Evolutionary conservation across 2,797 vertebrate genomes (phyloP).

Genomic region (Pterois miles): DNA sequence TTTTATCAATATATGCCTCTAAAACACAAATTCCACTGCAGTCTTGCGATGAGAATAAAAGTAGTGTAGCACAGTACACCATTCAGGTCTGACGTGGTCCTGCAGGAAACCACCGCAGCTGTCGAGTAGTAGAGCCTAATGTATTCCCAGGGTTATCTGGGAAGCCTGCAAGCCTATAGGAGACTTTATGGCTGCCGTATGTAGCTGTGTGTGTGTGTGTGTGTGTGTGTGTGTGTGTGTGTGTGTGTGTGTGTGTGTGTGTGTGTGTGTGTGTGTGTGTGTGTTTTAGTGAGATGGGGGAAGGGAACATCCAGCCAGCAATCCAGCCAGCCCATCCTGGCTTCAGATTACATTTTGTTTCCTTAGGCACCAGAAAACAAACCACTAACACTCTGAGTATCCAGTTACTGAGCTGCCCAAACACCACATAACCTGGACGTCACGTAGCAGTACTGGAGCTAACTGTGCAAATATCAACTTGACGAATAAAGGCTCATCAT

Average conservation of each 20-base stretch:
- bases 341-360: constrained; percentile 85
- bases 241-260: constrained; percentile 34
- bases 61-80: constrained; percentile 2
- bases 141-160: constrained; percentile 67
- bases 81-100: constrained; percentile 28
- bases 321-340: constrained; percentile 73
- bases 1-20: background rate
- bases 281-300: constrained; percentile 50
- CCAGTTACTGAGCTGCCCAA: constrained; percentile 57
- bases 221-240: constrained; percentile 26
- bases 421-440: constrained; percentile 38
- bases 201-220: constrained; percentile 62
- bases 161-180: constrained; percentile 61
- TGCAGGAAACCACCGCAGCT: constrained; percentile 53
- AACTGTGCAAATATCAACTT: constrained; percentile 3
- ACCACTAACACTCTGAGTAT: constrained; percentile 65
- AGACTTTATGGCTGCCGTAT: constrained; percentile 75
- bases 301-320: constrained; percentile 60
- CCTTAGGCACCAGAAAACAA: constrained; percentile 84
- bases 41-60: background rate
- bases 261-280: constrained; percentile 43
- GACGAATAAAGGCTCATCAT: constrained; percentile 13
- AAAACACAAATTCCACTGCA: background rate
- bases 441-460: constrained; percentile 23
- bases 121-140: constrained; percentile 40